Percentiles rank a stretch among this genome's conserved stretches.
Conservation (phyloP, 2,113 vertebrate genomes). For the Pachycephala philippinensis region DNA sequence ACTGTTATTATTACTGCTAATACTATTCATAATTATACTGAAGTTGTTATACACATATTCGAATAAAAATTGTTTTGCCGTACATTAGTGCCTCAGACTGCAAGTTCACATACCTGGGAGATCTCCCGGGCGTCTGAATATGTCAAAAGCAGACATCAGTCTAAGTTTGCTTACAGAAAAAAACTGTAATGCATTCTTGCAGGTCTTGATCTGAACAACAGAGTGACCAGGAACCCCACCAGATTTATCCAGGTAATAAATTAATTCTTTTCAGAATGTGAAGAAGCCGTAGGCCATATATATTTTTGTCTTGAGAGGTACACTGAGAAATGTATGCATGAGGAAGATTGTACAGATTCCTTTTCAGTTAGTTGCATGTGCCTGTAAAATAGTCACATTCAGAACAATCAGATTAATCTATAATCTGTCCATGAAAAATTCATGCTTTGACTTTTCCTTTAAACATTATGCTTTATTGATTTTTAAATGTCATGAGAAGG, state of each 20-base stretch:
- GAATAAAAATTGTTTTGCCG: background rate
- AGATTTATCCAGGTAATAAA: background rate
- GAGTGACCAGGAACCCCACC: background rate
- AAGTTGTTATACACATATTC: background rate
- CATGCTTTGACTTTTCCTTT: conserved; percentile 18
- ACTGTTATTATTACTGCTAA: background rate
- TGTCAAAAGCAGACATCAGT: background rate
- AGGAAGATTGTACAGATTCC: background rate
- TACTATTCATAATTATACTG: background rate
- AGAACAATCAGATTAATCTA: background rate
- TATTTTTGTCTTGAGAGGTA: background rate
- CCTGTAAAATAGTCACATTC: background rate
- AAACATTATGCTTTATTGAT: conserved; percentile 2
- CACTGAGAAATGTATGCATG: background rate
- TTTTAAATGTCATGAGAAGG: conserved; percentile 4
- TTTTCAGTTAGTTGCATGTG: background rate
- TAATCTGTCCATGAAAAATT: conserved; percentile 1
- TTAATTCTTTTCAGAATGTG: background rate
- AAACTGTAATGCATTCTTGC: background rate
- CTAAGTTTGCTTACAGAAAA: background rate
- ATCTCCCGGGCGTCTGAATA: background rate
- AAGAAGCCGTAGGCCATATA: background rate
- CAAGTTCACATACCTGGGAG: background rate
- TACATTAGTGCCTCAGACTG: background rate
- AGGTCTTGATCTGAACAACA: background rate